Percentiles rank a stretch among this genome's conserved stretches.
These are phyloP conservation scores for Agapornis roseicollis DNA, from an alignment of 2,113 vertebrate genomes.

Conservation along the genomic window DNA sequence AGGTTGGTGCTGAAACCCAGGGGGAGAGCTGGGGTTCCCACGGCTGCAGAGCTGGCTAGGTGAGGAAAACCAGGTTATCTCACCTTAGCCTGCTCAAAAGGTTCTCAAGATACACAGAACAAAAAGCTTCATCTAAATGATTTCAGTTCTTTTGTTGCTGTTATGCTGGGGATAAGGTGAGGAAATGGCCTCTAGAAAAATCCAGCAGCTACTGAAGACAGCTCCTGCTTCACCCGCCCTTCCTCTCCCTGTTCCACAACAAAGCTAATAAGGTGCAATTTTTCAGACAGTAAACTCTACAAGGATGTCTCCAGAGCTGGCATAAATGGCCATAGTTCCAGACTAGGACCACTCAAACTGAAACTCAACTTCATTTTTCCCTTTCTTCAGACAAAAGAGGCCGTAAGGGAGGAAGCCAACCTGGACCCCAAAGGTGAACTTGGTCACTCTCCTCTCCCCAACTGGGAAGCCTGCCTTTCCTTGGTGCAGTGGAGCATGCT, in stretches of 20 bases:
- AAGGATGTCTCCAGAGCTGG: background rate
- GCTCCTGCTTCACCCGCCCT: background rate
- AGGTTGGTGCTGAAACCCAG: background rate
- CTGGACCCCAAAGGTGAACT: background rate
- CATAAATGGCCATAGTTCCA: background rate
- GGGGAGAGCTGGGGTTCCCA: background rate
- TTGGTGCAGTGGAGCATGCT: background rate
- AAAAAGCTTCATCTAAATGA: background rate
- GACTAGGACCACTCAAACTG: background rate
- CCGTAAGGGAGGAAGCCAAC: background rate
- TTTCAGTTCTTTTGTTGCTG: background rate
- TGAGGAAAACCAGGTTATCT: background rate
- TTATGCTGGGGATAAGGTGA: background rate
- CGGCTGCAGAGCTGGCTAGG: background rate
- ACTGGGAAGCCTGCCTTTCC: background rate
- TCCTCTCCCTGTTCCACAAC: background rate
- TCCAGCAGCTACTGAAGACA: background rate
- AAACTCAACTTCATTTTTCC: background rate
- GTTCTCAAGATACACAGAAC: background rate
- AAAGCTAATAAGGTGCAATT: conserved; percentile 68
- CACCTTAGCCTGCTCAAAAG: background rate
- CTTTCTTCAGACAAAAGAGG: background rate
- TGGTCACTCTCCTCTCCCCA: background rate
- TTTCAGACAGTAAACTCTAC: background rate
- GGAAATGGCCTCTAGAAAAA: background rate